A percentile compares a stretch with the other conserved stretches of the same genome.
These are phyloP conservation scores for Thecocarcelia acutangulata DNA, from an alignment of 2,888 invertebrate genomes.

Conservation along the genomic window DNA sequence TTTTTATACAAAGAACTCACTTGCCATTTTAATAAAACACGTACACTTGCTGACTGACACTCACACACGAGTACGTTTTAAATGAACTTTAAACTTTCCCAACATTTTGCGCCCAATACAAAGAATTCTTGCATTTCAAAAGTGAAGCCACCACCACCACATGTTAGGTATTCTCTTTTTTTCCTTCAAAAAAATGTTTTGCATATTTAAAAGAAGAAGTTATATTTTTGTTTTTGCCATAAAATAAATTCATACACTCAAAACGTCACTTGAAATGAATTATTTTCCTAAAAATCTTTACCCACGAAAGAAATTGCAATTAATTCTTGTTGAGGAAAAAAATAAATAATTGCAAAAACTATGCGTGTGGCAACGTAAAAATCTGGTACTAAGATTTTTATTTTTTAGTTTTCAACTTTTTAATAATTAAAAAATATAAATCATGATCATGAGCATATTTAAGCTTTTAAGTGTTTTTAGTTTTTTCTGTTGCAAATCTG, in stretches of 20 bases:
- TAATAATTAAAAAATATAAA: conserved; percentile 36
- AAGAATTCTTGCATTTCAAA: conserved; percentile 28
- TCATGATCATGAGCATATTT: conserved; percentile 38
- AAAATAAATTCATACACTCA: conserved; percentile 36
- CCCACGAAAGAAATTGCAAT: conserved; percentile 44
- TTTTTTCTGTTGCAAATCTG: background rate
- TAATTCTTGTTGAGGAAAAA: conserved; percentile 55
- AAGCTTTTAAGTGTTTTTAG: conserved; percentile 22
- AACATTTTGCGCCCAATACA: conserved; percentile 26
- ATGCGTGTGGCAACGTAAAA: conserved; percentile 58
- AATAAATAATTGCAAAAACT: conserved; percentile 56
- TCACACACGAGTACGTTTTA: too few relatives aligned
- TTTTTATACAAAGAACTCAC: background rate
- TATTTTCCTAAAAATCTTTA: conserved; percentile 18
- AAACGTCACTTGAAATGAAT: conserved; percentile 65
- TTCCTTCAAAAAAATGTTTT: background rate
- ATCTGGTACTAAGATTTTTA: background rate
- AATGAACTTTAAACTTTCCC: conserved; percentile 67
- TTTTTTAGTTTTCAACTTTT: conserved; percentile 5
- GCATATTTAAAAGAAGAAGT: conserved; percentile 14
- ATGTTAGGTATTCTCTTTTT: conserved; percentile 33
- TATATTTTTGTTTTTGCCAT: conserved; percentile 22
- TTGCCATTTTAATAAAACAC: conserved; percentile 29
- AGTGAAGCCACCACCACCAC: conserved; percentile 50
- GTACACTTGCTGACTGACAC: conserved; percentile 19